Conservation (phyloP, 2,113 vertebrate genomes). For the Eclectus roratus region DNA sequence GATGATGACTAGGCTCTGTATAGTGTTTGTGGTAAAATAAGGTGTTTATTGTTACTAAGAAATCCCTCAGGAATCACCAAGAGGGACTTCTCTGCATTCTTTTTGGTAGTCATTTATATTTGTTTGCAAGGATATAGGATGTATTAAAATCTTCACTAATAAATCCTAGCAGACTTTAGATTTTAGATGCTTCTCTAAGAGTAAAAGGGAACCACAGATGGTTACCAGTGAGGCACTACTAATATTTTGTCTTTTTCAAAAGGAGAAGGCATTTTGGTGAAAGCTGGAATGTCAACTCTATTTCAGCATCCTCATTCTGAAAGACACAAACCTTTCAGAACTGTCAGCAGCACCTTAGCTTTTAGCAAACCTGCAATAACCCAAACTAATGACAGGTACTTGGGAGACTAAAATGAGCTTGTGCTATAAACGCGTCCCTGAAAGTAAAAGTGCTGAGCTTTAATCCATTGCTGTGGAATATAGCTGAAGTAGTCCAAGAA, state of each 20-base stretch:
- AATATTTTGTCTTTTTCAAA: conserved; percentile 17
- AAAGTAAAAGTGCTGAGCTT: neutral
- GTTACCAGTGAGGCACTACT: neutral
- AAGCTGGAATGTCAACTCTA: neutral
- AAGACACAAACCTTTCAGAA: conserved; percentile 7
- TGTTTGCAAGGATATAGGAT: neutral
- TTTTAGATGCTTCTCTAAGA: neutral
- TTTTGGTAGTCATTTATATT: neutral
- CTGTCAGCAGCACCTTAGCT: neutral
- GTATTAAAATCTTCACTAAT: neutral
- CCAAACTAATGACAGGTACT: neutral
- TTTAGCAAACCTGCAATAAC: neutral
- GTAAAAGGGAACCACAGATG: neutral
- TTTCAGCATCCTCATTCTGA: neutral
- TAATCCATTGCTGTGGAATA: neutral
- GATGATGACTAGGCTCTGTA: neutral
- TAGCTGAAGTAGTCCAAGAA: neutral
- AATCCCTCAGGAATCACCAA: neutral
- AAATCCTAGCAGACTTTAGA: neutral
- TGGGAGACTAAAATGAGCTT: neutral
- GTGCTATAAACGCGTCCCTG: neutral
- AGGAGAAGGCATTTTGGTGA: neutral
- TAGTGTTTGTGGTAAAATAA: neutral
- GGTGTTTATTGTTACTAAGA: neutral
- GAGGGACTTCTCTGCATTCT: neutral